These are phyloP conservation scores for Isoperla grammatica DNA, from an alignment of 2,888 invertebrate genomes.

Conservation along the genomic window DNA sequence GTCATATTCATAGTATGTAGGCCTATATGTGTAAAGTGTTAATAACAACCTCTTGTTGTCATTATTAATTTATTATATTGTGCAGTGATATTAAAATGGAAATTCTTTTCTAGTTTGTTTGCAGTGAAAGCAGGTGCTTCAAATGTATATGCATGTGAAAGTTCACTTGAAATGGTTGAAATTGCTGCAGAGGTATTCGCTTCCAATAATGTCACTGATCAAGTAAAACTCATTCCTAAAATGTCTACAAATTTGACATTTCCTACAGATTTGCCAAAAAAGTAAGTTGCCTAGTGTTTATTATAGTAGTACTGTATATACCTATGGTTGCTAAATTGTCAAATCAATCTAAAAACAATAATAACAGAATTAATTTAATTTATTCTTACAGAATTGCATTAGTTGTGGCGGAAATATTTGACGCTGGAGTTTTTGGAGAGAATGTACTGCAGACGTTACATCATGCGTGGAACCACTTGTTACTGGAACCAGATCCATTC, in stretches of 20 bases:
- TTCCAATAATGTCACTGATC: slow-evolving; percentile 43
- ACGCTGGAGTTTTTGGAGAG: slow-evolving; percentile 75
- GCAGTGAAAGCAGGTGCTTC: slow-evolving; percentile 52
- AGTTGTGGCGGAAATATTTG: slow-evolving; percentile 72
- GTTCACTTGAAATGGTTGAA: slow-evolving; percentile 55
- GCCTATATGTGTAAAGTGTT: too few species aligned
- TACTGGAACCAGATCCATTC: slow-evolving; percentile 40
- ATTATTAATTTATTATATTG: too few species aligned
- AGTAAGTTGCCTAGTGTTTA: slow-evolving; percentile 35
- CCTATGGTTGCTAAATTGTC: too few species aligned
- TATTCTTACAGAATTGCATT: slow-evolving; percentile 47
- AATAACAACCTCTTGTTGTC: too few species aligned
- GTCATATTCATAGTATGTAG: too few species aligned
- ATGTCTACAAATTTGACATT: slow-evolving; percentile 54
- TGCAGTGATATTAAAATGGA: too few species aligned
- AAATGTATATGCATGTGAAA: slow-evolving; percentile 62
- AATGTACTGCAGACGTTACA: slow-evolving; percentile 58
- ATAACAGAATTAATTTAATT: too few species aligned
- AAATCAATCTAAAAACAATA: too few species aligned
- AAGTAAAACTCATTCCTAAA: slow-evolving; percentile 51
- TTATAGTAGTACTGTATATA: too few species aligned
- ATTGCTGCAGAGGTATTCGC: slow-evolving; percentile 54
- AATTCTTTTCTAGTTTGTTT: slow-evolving; percentile 50
- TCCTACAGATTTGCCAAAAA: slow-evolving; percentile 50
- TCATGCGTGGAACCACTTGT: slow-evolving; percentile 62